These are phyloP conservation scores for Addax nasomaculatus DNA, from an alignment of 2,113 vertebrate species.

Conservation along the genomic window DNA sequence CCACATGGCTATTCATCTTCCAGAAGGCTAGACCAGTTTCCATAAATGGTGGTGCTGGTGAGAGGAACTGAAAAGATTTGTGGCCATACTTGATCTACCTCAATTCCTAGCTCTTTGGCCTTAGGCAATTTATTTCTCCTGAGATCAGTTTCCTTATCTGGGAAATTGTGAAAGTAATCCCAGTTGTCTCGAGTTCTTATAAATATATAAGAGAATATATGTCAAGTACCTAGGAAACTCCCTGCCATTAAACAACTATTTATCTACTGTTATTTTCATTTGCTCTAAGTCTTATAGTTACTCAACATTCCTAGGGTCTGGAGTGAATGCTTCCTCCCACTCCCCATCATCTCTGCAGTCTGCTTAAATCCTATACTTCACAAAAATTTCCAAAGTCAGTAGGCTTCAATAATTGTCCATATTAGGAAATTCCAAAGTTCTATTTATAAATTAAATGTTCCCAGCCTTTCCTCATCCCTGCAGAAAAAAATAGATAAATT, in stretches of 20 bases:
- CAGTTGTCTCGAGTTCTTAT: not conserved
- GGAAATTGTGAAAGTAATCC: not conserved
- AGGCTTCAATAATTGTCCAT: not conserved
- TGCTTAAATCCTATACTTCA: not conserved
- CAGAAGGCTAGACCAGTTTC: not conserved
- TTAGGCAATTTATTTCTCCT: not conserved
- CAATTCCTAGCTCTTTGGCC: not conserved
- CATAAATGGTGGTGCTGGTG: not conserved
- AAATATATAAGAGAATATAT: not conserved
- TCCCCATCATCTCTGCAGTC: not conserved
- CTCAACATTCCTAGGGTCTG: not conserved
- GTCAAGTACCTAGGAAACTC: not conserved
- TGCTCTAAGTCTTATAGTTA: not conserved
- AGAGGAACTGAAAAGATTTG: not conserved
- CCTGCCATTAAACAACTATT: not conserved
- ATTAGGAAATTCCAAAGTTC: slow-evolving; percentile 1
- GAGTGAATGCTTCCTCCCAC: not conserved
- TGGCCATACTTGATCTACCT: not conserved
- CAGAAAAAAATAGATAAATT: not conserved
- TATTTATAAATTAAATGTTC: not conserved
- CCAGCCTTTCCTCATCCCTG: not conserved
- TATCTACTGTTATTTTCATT: not conserved
- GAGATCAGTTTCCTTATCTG: not conserved
- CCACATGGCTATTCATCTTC: not conserved
- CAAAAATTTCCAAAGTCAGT: not conserved